phyloP scores from a whole-genome alignment of 2,113 vertebrate genomes.

The Dipodomys ordii region DNA sequence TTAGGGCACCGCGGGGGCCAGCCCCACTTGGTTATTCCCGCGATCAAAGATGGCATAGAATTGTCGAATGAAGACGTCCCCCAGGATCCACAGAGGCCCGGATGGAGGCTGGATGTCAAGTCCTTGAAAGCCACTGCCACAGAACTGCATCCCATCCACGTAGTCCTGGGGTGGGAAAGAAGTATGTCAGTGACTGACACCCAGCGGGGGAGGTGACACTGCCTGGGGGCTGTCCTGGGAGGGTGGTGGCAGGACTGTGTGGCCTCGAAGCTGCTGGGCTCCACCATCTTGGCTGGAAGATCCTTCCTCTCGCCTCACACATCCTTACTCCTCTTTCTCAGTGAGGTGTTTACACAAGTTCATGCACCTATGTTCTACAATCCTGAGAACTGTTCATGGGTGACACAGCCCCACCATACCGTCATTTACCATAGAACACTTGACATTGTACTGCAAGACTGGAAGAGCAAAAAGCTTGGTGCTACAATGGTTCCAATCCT shows the following conservation, averaged over 20 bases:
- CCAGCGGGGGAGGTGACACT: background rate
- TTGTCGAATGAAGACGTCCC: conserved; percentile 88
- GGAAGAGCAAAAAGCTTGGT: background rate
- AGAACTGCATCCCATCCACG: conserved; percentile 56
- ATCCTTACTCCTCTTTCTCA: background rate
- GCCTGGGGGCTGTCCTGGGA: background rate
- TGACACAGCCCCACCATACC: background rate
- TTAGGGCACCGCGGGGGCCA: conserved; percentile 83
- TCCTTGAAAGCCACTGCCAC: conserved; percentile 87
- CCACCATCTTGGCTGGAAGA: background rate
- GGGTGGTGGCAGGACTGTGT: rapidly evolving
- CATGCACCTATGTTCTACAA: background rate
- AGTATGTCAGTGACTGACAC: background rate
- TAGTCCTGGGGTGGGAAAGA: conserved; percentile 74
- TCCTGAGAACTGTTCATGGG: background rate
- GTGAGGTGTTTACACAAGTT: background rate
- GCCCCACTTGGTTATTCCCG: conserved; percentile 86
- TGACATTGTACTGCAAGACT: background rate
- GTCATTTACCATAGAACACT: background rate
- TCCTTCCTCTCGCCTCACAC: background rate
- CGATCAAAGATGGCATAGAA: conserved; percentile 89
- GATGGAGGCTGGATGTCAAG: conserved; percentile 82
- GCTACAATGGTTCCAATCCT: background rate
- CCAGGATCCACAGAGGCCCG: conserved; percentile 88
- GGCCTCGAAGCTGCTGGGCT: background rate